Evolutionary conservation across 2,113 vertebrate genomes (phyloP).

Genomic region (Carlito syrichta): DNA sequence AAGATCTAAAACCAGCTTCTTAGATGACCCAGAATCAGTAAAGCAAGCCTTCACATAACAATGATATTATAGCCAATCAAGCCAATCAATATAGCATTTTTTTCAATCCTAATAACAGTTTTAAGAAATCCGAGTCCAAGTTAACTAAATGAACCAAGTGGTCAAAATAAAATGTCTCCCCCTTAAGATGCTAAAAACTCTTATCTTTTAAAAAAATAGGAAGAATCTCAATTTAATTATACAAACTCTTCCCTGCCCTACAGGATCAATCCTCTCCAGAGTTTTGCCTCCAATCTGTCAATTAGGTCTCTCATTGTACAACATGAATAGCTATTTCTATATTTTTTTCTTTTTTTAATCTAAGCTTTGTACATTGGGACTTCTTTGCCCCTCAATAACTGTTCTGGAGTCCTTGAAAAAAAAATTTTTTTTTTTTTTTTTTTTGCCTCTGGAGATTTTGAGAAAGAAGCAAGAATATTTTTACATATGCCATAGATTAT

Average conservation of each 20-base stretch:
- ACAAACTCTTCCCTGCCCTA: not conserved
- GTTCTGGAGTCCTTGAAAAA: not conserved
- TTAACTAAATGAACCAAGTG: slow-evolving; percentile 33
- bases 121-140: not conserved
- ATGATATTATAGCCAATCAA: not conserved
- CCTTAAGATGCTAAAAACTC: slow-evolving; percentile 32
- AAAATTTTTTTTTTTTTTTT: not conserved
- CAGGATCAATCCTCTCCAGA: not conserved
- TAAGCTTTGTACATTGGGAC: not conserved
- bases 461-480: slow-evolving; percentile 32
- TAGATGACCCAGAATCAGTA: not conserved
- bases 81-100: not conserved
- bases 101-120: not conserved
- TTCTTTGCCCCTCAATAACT: not conserved
- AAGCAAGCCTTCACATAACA: not conserved
- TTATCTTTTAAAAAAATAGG: not conserved
- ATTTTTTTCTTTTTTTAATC: not conserved
- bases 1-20: not conserved
- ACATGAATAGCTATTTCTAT: not conserved
- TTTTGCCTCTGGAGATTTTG: not conserved
- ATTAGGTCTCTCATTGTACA: not conserved
- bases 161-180: slow-evolving; percentile 22
- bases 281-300: not conserved
- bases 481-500: not conserved
- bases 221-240: not conserved